Evolutionary conservation across 2,797 vertebrate species (phyloP).

Genomic region (Urocyon cinereoargenteus): DNA sequence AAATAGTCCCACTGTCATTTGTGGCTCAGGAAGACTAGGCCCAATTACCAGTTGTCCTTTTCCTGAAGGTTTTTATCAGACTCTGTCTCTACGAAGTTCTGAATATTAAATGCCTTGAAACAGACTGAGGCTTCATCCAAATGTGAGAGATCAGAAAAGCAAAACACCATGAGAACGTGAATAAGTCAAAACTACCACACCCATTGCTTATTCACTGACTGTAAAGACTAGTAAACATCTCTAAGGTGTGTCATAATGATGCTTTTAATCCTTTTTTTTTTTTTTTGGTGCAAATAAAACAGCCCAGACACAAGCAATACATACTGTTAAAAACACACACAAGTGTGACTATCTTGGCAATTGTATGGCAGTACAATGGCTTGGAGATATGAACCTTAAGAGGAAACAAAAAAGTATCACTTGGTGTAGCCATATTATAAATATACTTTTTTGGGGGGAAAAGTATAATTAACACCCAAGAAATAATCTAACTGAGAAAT

Average conservation of each 20-base stretch:
- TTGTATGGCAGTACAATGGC: not conserved
- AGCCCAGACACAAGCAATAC: not conserved
- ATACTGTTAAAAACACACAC: not conserved
- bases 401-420: conserved; percentile 20
- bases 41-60: not conserved
- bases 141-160: conserved; percentile 36
- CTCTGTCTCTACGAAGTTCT: not conserved
- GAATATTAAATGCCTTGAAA: conserved; percentile 12
- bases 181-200: conserved; percentile 18
- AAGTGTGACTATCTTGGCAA: not conserved
- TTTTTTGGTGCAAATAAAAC: conserved; percentile 38
- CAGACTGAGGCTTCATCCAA: not conserved
- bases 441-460: not conserved
- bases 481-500: conserved; percentile 15
- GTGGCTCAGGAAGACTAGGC: not conserved
- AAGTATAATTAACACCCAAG: not conserved
- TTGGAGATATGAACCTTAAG: not conserved
- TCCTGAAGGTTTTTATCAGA: not conserved
- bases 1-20: not conserved
- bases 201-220: conserved; percentile 5
- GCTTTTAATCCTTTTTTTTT: conserved; percentile 37
- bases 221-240: not conserved
- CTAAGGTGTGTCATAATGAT: not conserved
- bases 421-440: not conserved
- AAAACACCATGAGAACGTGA: not conserved